Evolutionary conservation across 2,888 invertebrate species (phyloP).

Genomic region (Noctua pronuba): DNA sequence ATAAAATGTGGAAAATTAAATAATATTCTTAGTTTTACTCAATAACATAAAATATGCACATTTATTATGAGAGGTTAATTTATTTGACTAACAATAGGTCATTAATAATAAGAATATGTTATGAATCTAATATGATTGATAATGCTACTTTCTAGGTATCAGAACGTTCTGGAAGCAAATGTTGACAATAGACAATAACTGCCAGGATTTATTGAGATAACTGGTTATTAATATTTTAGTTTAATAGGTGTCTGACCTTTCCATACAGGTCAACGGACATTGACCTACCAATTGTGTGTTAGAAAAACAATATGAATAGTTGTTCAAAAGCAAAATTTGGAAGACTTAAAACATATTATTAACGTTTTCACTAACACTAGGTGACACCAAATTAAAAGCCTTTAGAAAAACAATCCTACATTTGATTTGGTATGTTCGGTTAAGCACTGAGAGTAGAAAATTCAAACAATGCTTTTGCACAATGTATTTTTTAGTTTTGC

Average conservation of each 20-base stretch:
- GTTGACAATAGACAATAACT: slow-evolving; percentile 14
- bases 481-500: neutral
- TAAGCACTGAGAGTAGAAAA: neutral
- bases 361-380: neutral
- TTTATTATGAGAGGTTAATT: slow-evolving; percentile 29
- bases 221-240: neutral
- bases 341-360: neutral
- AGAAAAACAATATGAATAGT: neutral
- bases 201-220: slow-evolving; percentile 14
- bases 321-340: neutral
- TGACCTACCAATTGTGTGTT: neutral
- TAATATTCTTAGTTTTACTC: slow-evolving; percentile 13
- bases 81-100: slow-evolving; percentile 26
- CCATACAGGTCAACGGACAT: slow-evolving; percentile 2
- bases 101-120: slow-evolving; percentile 32
- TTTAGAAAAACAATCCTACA: neutral
- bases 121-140: slow-evolving; percentile 36
- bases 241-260: neutral
- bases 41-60: slow-evolving; percentile 2
- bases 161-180: slow-evolving; percentile 34
- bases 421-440: neutral
- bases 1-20: neutral
- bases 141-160: neutral
- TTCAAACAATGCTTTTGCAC: neutral
- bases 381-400: neutral